Evolutionary conservation across 1,140 invertebrate species (phyloP), one percentile per base, ranked within the genome.

Genomic region (Nylanderia fulva): DNA sequence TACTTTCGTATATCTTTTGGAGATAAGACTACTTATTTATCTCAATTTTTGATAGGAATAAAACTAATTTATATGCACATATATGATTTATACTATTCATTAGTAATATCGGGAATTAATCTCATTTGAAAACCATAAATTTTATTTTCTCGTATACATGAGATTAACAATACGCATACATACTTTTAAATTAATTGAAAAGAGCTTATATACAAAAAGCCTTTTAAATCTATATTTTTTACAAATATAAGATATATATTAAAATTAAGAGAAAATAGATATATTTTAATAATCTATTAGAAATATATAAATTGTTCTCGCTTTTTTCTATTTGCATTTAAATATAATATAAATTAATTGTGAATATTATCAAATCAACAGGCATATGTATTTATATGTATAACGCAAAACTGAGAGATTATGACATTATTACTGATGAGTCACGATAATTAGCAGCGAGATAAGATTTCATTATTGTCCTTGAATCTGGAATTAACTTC

Each of bases 381-480:
- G 11, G 8, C 39, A 39, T 39, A 15, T 15, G 11, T 3, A 45
- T 15, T n/a, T n/a, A 33, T 3, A 21, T 3, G 2, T 76, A 1
- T 1, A 36, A 24, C 7, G 8, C 7, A 15, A 45, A 13, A 64
- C 2, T 15, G 74, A 77, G 11, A 54, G 61, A 60, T 60, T 24
- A 56, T 42, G 42, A 77, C 42, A 64, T 36, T 29, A 36, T 24
- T 7, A 48, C 7, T 1, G 4, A 77, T 77, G 42, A 64, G 29
- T 77, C 60, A 77, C 15, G 15, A 48, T 48, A 64, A 76, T 77
- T 77, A 77, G 2, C n/a, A 64, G 8, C 1, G 4, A 64, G 75
- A 64, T 77, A 64, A 77, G 29, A 77, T 33, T 48, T 75, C 24
- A 60, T n/a, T n/a, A 60, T n/a, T n/a, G 6, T 45, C 21, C 15